These are phyloP conservation scores for Tonatia bakeri DNA, from an alignment of 2,113 vertebrate species.

Conservation along the genomic window DNA sequence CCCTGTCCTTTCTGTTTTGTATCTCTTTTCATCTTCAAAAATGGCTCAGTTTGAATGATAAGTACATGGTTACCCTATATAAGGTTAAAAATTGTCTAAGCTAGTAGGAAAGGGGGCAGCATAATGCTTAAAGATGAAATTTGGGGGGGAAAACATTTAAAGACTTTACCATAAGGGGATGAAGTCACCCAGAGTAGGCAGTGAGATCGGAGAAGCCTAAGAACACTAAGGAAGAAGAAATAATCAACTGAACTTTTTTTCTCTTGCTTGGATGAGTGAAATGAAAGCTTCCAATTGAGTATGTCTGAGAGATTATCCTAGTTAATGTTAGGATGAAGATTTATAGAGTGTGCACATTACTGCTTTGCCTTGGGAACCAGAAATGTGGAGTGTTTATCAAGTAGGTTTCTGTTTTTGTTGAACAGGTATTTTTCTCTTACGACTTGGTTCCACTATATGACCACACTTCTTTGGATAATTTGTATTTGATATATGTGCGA, in stretches of 20 bases:
- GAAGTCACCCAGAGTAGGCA: not conserved
- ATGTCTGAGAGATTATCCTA: slow-evolving; percentile 69
- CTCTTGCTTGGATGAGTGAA: slow-evolving; percentile 55
- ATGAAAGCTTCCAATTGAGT: slow-evolving; percentile 62
- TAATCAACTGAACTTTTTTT: slow-evolving; percentile 14
- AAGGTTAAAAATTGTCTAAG: not conserved
- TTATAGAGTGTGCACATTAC: slow-evolving; percentile 72
- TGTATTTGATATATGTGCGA: slow-evolving; percentile 78
- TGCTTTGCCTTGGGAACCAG: slow-evolving; percentile 62
- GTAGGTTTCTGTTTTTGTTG: slow-evolving; percentile 77
- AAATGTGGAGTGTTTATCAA: slow-evolving; percentile 75
- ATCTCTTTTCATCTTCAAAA: not conserved
- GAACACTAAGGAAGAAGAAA: slow-evolving; percentile 34
- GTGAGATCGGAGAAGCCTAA: slow-evolving; percentile 29
- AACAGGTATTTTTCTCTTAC: slow-evolving; percentile 76
- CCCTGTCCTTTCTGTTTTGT: not conserved
- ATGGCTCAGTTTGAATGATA: not conserved
- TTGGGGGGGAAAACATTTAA: not conserved
- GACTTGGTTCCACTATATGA: slow-evolving; percentile 76
- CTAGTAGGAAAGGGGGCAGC: not conserved
- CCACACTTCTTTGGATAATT: slow-evolving; percentile 79
- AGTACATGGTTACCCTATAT: not conserved
- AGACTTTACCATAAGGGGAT: not conserved
- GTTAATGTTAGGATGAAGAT: slow-evolving; percentile 73
- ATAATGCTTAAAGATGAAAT: not conserved